Evolutionary conservation across 2,888 invertebrate genomes (phyloP).

Genomic region (Ctenicera cuprea): DNA sequence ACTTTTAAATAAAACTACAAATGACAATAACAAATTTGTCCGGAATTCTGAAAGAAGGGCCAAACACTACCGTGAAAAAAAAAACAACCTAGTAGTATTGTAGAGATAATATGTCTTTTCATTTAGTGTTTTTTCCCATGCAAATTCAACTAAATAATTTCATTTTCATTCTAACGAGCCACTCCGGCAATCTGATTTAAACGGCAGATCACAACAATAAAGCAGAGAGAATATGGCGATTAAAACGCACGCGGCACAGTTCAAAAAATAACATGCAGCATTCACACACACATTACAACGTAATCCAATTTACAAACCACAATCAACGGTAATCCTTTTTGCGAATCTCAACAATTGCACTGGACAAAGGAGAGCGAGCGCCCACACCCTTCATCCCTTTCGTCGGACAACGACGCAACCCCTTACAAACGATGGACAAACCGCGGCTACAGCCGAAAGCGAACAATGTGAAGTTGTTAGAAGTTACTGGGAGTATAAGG

Average conservation of each 20-base stretch:
- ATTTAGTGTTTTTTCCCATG: slow-evolving; percentile 19
- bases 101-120: too few relatives aligned
- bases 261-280: slow-evolving; percentile 46
- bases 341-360: slow-evolving; percentile 47
- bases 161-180: slow-evolving; percentile 30
- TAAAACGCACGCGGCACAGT: slow-evolving; percentile 43
- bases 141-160: slow-evolving; percentile 37
- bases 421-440: slow-evolving; percentile 35
- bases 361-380: slow-evolving; percentile 45
- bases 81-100: too few relatives aligned
- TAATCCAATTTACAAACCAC: slow-evolving; percentile 53
- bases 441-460: slow-evolving; percentile 18
- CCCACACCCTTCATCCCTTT: slow-evolving; percentile 33
- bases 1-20: too few relatives aligned
- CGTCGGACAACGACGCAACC: slow-evolving; percentile 21
- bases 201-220: slow-evolving; percentile 37
- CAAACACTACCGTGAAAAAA: too few relatives aligned
- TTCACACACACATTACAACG: slow-evolving; percentile 49
- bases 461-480: neutral
- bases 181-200: slow-evolving; percentile 38
- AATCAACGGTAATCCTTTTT: slow-evolving; percentile 52
- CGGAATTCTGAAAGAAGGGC: too few relatives aligned
- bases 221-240: slow-evolving; percentile 42
- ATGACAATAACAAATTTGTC: too few relatives aligned
- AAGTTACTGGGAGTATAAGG: too few relatives aligned